A percentile compares a stretch with the other conserved stretches of the same genome.
phyloP scores from a whole-genome alignment of 2,113 vertebrate genomes.

The Cacatua alba region DNA sequence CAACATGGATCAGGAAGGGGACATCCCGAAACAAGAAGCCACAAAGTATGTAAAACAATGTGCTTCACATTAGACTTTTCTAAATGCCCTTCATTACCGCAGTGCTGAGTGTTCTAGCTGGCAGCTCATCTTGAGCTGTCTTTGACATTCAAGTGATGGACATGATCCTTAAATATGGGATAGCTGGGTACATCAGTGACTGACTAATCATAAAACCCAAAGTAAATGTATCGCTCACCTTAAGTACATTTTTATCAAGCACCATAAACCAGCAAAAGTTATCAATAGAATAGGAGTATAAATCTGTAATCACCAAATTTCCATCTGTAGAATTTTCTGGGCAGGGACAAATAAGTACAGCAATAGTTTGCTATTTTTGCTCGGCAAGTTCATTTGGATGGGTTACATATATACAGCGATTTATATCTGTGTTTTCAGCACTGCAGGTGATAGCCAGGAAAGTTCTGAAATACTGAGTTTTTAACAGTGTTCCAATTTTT shows the following conservation, averaged over 20 bases:
- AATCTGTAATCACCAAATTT: background rate
- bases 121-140: background rate
- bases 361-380: background rate
- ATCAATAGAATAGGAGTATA: background rate
- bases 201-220: background rate
- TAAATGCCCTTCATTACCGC: background rate
- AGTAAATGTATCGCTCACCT: background rate
- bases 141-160: background rate
- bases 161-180: background rate
- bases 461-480: background rate
- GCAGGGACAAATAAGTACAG: background rate
- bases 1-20: background rate
- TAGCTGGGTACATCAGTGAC: background rate
- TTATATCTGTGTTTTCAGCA: background rate
- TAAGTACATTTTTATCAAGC: background rate
- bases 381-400: background rate
- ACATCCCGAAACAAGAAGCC: slow-evolving; percentile 27
- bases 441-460: background rate
- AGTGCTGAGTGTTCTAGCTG: background rate
- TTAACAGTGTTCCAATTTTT: background rate
- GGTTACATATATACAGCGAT: background rate
- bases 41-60: slow-evolving; percentile 29
- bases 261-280: background rate
- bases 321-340: background rate
- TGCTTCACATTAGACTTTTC: slow-evolving; percentile 12